Evolutionary conservation across 2,797 vertebrate species (phyloP), one percentile per base, ranked within the genome.

Genomic region (Spheniscus humboldti): DNA sequence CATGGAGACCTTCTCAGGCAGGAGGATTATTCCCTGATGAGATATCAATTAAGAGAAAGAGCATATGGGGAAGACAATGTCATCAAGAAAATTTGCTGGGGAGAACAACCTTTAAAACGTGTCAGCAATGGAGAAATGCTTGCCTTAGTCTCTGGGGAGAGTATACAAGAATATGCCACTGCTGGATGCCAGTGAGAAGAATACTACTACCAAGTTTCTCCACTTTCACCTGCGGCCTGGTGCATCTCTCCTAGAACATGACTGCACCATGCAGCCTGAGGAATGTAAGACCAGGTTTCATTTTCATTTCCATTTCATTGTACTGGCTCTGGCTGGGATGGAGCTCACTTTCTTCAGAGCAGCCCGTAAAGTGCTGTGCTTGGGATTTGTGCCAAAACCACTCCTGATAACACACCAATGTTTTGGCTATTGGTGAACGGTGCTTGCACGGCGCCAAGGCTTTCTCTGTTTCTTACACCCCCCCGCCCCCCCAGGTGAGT

Each of bases 351-450:
- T 50, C 68, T 66, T 66, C 43, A 35, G 52, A 66, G 47, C 64
- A 77, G 60, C 55, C 43, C 3, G 1, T 15, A 8, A 69, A 41
- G 69, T 24, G 64, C 37, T 17, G 20, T 7, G 4, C 15, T 77
- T 71, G 23, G 28, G 10, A 43, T n/a, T n/a, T 57, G 37, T 48
- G 59, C 50, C 19, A 2, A 43, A 56, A 72, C 4, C 37, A 45
- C 47, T 10, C 45, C 67, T 7, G 19, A 20, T 18, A 47, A 72
- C 48, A 33, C 24, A 37, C 7, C 8, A 10, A 0, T 14, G 11
- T 37, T 73, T n/a, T 48, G 63, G 41, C 72, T 56, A 0, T 11
- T 9, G 55, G 13, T 6, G 3, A 60, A 7, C 0, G 0, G 10
- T 25, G 28, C 59, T 45, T 18, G 43, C 2, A 0, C 52, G 12